A percentile compares a stretch with the other conserved stretches of the same genome.
These are phyloP conservation scores for Archocentrus centrarchus DNA, from an alignment of 2,113 vertebrate species.

Conservation along the genomic window DNA sequence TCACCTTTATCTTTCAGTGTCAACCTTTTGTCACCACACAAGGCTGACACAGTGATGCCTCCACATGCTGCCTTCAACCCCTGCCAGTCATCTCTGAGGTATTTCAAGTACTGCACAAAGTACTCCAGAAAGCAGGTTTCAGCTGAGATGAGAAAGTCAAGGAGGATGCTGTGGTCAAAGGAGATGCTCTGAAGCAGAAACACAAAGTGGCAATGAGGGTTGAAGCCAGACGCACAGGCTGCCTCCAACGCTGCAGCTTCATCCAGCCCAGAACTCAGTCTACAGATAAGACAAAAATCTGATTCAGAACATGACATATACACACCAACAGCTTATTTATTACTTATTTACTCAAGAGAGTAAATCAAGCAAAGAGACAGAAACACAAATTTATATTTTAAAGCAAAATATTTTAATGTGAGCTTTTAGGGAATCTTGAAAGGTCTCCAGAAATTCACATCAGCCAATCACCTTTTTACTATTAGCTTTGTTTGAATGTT, in stretches of 20 bases:
- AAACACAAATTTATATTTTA: not conserved
- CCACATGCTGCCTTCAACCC: slow-evolving; percentile 79
- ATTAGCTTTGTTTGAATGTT: not conserved
- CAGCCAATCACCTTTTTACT: not conserved
- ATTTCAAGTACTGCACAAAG: slow-evolving; percentile 90
- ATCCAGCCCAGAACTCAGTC: slow-evolving; percentile 21
- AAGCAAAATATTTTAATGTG: not conserved
- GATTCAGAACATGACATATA: not conserved
- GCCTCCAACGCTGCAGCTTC: not conserved
- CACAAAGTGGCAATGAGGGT: slow-evolving; percentile 93
- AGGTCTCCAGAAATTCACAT: no score
- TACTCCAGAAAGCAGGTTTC: slow-evolving; percentile 98
- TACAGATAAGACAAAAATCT: slow-evolving; percentile 19
- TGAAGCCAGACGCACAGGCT: slow-evolving; percentile 79
- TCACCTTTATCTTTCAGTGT: not conserved
- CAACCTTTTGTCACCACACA: slow-evolving; percentile 28
- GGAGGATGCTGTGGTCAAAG: slow-evolving; percentile 89
- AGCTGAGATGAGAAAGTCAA: slow-evolving; percentile 94
- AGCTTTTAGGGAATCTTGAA: not conserved
- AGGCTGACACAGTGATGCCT: slow-evolving; percentile 46
- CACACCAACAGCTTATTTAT: not conserved
- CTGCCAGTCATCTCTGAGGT: slow-evolving; percentile 83
- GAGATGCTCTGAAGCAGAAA: slow-evolving; percentile 85
- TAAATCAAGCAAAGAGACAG: not conserved
- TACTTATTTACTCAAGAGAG: no score